These are phyloP conservation scores for Samia ricini DNA, from an alignment of 1,140 invertebrate species.

Conservation along the genomic window DNA sequence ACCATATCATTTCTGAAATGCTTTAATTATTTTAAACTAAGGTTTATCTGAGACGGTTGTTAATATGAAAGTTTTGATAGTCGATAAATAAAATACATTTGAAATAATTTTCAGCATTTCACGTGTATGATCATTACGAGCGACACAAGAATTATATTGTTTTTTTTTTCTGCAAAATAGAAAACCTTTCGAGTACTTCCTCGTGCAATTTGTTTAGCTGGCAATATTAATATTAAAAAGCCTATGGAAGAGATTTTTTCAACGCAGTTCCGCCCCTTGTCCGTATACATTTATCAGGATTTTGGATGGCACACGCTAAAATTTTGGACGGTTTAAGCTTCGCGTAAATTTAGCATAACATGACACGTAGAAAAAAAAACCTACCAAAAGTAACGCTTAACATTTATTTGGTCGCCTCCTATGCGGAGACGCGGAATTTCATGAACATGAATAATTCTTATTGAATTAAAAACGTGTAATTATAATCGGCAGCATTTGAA, in stretches of 20 bases:
- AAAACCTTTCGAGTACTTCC: constrained; percentile 18
- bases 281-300: constrained; percentile 73
- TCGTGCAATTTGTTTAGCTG: constrained; percentile 19
- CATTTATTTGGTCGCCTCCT: constrained; percentile 32
- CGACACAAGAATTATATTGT: too few species aligned
- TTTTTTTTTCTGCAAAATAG: background rate
- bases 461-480: background rate
- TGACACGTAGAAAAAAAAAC: constrained; percentile 74
- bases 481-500: too few species aligned
- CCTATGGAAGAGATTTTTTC: constrained; percentile 52
- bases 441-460: too few species aligned
- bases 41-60: too few species aligned
- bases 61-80: too few species aligned
- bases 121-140: too few species aligned
- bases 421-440: background rate
- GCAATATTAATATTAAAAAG: constrained; percentile 51
- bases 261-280: constrained; percentile 49
- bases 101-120: too few species aligned
- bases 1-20: too few species aligned
- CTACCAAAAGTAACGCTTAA: constrained; percentile 48
- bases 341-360: constrained; percentile 77
- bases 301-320: constrained; percentile 77
- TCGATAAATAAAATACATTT: too few species aligned
- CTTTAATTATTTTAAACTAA: too few species aligned
- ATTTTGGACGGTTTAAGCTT: constrained; percentile 78